A percentile compares a stretch with the other conserved stretches of the same genome.
These are phyloP conservation scores for Eupithecia insigniata DNA, from an alignment of 2,888 invertebrate species.

Conservation along the genomic window DNA sequence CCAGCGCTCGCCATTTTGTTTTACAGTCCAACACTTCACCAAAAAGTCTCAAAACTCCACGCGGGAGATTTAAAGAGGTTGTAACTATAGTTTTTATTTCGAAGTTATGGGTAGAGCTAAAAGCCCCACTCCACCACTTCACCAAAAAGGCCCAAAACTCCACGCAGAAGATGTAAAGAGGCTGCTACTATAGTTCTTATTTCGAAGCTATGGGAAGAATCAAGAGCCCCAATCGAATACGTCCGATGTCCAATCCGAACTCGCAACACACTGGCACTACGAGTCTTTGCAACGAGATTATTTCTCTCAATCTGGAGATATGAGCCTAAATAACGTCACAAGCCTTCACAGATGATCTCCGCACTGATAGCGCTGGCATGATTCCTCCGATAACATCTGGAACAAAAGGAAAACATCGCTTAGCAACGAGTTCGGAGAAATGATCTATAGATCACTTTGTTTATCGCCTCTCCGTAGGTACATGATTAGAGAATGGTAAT, in stretches of 20 bases:
- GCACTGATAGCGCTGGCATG: conserved; percentile 72
- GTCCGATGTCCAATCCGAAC: conserved; percentile 49
- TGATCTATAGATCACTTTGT: conserved; percentile 46
- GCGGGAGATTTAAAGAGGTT: conserved; percentile 5
- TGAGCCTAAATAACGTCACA: conserved; percentile 48
- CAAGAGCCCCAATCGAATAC: conserved; percentile 45
- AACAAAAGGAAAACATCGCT: conserved; percentile 60
- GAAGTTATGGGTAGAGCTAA: conserved; percentile 46
- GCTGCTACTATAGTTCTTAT: conserved; percentile 19
- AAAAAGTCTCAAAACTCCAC: conserved; percentile 22
- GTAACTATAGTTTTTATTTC: conserved; percentile 23
- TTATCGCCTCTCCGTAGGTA: conserved; percentile 33
- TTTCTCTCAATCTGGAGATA: conserved; percentile 36
- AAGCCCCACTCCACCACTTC: conserved; percentile 57
- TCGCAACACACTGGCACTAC: conserved; percentile 50
- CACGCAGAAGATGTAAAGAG: conserved; percentile 4
- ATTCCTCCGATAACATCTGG: conserved; percentile 71
- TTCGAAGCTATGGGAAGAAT: conserved; percentile 45
- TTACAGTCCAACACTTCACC: conserved; percentile 56
- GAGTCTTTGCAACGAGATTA: conserved; percentile 34
- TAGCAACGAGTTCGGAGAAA: conserved; percentile 46
- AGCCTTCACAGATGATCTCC: conserved; percentile 59
- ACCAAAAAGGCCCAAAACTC: conserved; percentile 27
- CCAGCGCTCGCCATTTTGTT: conserved; percentile 87
- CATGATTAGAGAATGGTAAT: conserved; percentile 32